phyloP scores from a whole-genome alignment of 2,888 invertebrate species.

The Drosophila ustulata region DNA sequence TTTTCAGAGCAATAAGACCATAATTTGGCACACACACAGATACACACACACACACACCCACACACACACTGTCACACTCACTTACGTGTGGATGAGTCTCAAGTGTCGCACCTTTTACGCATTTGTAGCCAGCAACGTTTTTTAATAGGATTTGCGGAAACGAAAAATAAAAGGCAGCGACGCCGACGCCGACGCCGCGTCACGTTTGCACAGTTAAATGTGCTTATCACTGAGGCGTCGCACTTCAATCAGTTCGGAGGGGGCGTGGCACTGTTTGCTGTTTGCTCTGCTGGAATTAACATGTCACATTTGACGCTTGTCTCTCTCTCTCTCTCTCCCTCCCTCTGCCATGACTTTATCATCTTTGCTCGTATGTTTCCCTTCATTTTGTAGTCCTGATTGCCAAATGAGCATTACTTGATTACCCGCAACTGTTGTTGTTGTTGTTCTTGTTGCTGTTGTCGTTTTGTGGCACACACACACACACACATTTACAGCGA shows the following conservation, averaged over 20 bases:
- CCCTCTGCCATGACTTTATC: constrained; percentile 54
- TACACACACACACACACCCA: constrained; percentile 4
- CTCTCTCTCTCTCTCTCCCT: neutral
- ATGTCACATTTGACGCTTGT: constrained; percentile 75
- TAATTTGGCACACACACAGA: constrained; percentile 57
- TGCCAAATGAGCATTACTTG: constrained; percentile 81
- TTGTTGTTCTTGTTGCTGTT: constrained; percentile 42
- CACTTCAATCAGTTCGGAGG: constrained; percentile 72
- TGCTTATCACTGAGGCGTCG: constrained; percentile 72
- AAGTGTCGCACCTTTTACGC: constrained; percentile 72
- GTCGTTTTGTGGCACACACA: constrained; percentile 49
- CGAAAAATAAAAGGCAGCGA: constrained; percentile 40
- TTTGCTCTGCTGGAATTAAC: constrained; percentile 74
- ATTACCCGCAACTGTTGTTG: constrained; percentile 77
- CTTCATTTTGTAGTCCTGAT: constrained; percentile 47
- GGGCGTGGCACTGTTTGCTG: constrained; percentile 46
- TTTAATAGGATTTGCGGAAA: constrained; percentile 67
- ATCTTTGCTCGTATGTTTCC: constrained; percentile 24
- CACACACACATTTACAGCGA: constrained; percentile 11
- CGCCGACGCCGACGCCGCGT: constrained; percentile 5
- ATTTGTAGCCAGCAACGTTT: constrained; percentile 60
- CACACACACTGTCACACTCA: constrained; percentile 11
- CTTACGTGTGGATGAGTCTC: constrained; percentile 46
- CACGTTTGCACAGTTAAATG: constrained; percentile 70
- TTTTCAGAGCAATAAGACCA: constrained; percentile 48